Evolutionary conservation across 2,113 vertebrate species (phyloP).

Genomic region (Podarcis raffonei): DNA sequence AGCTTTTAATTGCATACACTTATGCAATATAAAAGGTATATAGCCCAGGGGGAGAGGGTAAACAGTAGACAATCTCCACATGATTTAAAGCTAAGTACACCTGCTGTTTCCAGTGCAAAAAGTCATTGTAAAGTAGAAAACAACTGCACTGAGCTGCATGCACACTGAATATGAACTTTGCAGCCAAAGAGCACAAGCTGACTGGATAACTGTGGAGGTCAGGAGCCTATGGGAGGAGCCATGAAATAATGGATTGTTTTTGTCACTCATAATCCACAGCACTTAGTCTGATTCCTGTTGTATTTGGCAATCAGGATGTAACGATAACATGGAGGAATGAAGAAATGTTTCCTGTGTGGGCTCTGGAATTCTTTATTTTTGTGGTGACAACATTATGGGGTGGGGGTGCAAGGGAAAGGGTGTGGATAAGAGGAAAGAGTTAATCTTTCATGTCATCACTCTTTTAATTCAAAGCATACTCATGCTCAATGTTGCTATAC

Average conservation of each 20-base stretch:
- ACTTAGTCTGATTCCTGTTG: slow-evolving; percentile 62
- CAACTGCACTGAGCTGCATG: not conserved
- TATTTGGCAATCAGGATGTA: slow-evolving; percentile 61
- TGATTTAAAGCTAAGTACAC: not conserved
- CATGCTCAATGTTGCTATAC: slow-evolving; percentile 43
- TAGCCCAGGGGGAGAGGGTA: not conserved
- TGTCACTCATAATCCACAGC: slow-evolving; percentile 61
- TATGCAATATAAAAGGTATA: not conserved
- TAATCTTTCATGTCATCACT: slow-evolving; percentile 70
- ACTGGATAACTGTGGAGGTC: slow-evolving; percentile 22
- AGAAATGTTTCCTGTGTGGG: slow-evolving; percentile 67
- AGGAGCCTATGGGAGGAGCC: slow-evolving; percentile 26
- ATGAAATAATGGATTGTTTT: slow-evolving; percentile 57
- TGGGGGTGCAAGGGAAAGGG: slow-evolving; percentile 37
- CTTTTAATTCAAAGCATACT: slow-evolving; percentile 65
- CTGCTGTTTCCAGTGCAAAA: not conserved
- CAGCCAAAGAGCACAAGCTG: slow-evolving; percentile 25
- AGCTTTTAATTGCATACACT: not conserved
- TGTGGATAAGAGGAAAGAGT: slow-evolving; percentile 63
- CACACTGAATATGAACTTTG: slow-evolving; percentile 14
- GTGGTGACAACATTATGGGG: slow-evolving; percentile 61
- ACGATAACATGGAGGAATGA: slow-evolving; percentile 67
- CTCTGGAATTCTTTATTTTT: slow-evolving; percentile 59
- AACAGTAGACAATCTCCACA: not conserved
- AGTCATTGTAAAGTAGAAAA: not conserved